Percentiles rank a stretch among this genome's conserved stretches.
Evolutionary conservation across 1,140 invertebrate genomes (phyloP).

Genomic region (Drosophila repletoides): DNA sequence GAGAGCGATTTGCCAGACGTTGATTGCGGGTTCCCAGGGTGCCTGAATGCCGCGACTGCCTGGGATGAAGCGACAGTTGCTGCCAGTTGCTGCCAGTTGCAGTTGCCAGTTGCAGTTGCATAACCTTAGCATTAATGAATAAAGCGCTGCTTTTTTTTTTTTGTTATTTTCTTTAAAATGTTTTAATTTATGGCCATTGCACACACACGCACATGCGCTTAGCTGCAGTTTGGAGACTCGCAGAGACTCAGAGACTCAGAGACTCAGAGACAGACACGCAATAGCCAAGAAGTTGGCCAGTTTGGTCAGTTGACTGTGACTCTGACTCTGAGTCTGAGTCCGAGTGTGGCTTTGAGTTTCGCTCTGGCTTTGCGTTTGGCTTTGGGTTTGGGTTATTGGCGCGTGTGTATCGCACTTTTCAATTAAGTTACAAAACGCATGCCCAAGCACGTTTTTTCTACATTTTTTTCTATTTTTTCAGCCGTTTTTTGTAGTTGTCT

Average conservation of each 20-base stretch:
- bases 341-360: constrained; percentile 10
- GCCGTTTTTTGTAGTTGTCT: constrained; percentile 32
- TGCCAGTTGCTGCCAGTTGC: constrained; percentile 18
- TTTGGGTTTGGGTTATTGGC: constrained; percentile 56
- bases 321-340: background rate
- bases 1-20: constrained; percentile 54
- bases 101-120: constrained; percentile 43
- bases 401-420: constrained; percentile 79
- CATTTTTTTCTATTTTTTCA: constrained; percentile 5
- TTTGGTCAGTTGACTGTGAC: constrained; percentile 48
- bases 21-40: constrained; percentile 72
- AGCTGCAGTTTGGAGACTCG: background rate
- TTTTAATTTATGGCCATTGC: constrained; percentile 37
- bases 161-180: constrained; percentile 11
- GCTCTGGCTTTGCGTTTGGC: constrained; percentile 37
- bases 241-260: background rate
- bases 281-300: constrained; percentile 42
- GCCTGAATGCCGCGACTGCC: constrained; percentile 27
- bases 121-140: constrained; percentile 58
- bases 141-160: constrained; percentile 50
- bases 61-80: constrained; percentile 48
- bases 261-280: constrained; percentile 17
- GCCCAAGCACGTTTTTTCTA: constrained; percentile 63
- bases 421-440: constrained; percentile 79
- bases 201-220: constrained; percentile 39